These are phyloP conservation scores for Cryptocephalus primarius DNA, from an alignment of 2,888 invertebrate species.

Conservation along the genomic window DNA sequence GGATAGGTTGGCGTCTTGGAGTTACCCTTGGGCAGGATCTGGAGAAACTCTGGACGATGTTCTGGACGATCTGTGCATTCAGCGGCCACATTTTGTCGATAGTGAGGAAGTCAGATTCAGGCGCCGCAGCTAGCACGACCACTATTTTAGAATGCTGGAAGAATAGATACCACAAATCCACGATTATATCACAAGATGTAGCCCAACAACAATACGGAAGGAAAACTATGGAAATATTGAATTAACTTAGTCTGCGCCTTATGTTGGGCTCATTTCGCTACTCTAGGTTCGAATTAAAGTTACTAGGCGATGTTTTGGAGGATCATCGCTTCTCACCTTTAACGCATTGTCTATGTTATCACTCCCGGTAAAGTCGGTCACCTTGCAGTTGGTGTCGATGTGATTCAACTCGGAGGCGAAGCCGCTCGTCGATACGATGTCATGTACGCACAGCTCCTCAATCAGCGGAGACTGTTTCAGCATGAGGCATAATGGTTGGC, in stretches of 20 bases:
- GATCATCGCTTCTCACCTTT: slow-evolving; percentile 10
- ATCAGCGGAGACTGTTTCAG: slow-evolving; percentile 47
- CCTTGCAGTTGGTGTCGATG: slow-evolving; percentile 38
- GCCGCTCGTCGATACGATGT: slow-evolving; percentile 33
- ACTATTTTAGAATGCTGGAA: slow-evolving; percentile 27
- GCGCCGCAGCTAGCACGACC: slow-evolving; percentile 25
- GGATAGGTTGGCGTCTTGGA: background rate
- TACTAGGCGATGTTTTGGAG: no score
- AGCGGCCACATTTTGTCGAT: slow-evolving; percentile 24
- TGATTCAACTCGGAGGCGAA: slow-evolving; percentile 37
- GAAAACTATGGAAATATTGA: no score
- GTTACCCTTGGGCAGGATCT: slow-evolving; percentile 25
- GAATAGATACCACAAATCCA: background rate
- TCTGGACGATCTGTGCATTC: slow-evolving; percentile 27
- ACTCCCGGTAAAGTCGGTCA: slow-evolving; percentile 24
- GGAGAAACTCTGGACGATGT: slow-evolving; percentile 21
- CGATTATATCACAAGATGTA: background rate
- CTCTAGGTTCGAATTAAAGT: no score
- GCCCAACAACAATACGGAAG: background rate
- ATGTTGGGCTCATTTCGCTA: no score
- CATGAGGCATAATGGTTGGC: slow-evolving; percentile 45
- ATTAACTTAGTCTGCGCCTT: no score
- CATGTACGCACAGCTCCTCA: slow-evolving; percentile 49
- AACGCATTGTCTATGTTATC: slow-evolving; percentile 28
- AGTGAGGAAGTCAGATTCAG: slow-evolving; percentile 14